These are phyloP conservation scores for Sarcoramphus papa DNA, from an alignment of 2,797 vertebrate genomes.

Conservation along the genomic window DNA sequence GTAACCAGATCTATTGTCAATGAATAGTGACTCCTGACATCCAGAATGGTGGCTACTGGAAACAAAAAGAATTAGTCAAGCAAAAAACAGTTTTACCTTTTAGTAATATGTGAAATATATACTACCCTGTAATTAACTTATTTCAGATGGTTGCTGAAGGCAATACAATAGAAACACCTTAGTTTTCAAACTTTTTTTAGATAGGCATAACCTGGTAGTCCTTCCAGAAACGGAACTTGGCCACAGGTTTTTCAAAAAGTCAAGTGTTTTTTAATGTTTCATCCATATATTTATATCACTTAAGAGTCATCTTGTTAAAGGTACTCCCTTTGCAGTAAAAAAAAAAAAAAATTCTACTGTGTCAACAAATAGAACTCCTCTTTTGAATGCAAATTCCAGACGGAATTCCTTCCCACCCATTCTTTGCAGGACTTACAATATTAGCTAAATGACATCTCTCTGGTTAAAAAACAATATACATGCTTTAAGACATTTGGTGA, in stretches of 20 bases:
- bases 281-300: neutral
- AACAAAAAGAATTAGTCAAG: neutral
- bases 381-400: neutral
- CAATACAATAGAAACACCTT: neutral
- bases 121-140: neutral
- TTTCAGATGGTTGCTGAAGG: neutral
- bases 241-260: neutral
- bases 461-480: neutral
- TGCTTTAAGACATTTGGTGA: neutral
- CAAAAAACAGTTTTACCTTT: neutral
- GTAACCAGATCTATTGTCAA: neutral
- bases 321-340: neutral
- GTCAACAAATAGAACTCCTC: neutral
- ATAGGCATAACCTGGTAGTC: neutral
- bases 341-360: neutral
- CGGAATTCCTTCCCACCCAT: neutral
- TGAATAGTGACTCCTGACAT: neutral
- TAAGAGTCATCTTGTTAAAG: neutral
- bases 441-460: neutral
- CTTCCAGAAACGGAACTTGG: neutral
- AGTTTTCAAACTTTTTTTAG: neutral
- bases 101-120: neutral
- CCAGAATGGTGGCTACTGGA: neutral
- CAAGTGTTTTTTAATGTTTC: neutral
- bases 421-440: neutral